Conservation (phyloP, 2,888 invertebrate species). For the Stenodema calcarata region DNA sequence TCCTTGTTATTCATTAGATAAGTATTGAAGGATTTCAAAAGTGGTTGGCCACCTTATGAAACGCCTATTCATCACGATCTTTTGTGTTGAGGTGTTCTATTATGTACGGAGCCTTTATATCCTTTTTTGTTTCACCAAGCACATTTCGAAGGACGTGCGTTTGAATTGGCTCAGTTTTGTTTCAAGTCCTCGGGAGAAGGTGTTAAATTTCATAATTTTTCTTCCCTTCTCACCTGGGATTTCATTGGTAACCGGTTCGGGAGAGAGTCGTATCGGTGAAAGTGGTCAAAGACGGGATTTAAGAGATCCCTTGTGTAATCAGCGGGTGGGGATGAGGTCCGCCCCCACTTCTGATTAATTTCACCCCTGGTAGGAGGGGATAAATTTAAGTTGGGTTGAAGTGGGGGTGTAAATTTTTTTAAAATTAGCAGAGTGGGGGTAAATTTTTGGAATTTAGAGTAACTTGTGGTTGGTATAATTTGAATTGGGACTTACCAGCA, state of each 20-base stretch:
- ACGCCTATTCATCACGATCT: neutral
- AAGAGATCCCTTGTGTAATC: constrained; percentile 20
- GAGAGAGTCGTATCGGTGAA: neutral
- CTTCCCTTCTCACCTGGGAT: neutral
- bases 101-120: neutral
- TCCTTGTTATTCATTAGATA: constrained; percentile 3
- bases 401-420: neutral
- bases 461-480: neutral
- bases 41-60: neutral
- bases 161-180: neutral
- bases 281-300: constrained; percentile 40
- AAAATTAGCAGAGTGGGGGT: neutral
- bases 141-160: neutral
- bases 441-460: neutral
- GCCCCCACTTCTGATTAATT: neutral
- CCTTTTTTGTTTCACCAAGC: neutral
- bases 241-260: neutral
- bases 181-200: neutral
- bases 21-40: constrained; percentile 18
- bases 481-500: constrained; percentile 11
- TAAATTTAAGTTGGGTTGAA: neutral
- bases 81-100: neutral
- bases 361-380: neutral
- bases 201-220: neutral
- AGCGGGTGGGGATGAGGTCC: neutral